phyloP scores from a whole-genome alignment of 2,113 vertebrate species.

The Glaucomys volans region DNA sequence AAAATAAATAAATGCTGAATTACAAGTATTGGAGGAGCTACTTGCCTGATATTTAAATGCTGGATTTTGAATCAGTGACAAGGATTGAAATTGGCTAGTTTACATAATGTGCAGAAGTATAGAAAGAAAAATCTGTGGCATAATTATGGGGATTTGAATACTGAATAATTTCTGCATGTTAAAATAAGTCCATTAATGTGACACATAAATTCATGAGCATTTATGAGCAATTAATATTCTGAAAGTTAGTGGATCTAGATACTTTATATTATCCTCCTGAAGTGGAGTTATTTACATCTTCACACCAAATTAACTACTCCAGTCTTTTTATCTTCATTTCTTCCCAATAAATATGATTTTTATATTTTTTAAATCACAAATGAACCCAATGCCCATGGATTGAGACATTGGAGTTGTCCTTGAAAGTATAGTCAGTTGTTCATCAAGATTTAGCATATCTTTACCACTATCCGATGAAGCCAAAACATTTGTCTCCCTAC shows the following conservation, averaged over 20 bases:
- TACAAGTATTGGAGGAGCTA: conserved; percentile 63
- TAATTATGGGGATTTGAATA: conserved; percentile 72
- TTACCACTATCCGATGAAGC: background rate
- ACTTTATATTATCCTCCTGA: background rate
- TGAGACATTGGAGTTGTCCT: background rate
- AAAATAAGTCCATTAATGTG: conserved; percentile 69
- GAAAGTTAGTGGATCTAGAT: conserved; percentile 25
- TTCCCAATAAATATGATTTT: conserved; percentile 34
- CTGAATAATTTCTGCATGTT: conserved; percentile 72
- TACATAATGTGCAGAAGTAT: conserved; percentile 64
- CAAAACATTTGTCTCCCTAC: background rate
- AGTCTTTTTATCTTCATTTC: background rate
- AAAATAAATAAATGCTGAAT: conserved; percentile 65
- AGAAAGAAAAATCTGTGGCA: conserved; percentile 46
- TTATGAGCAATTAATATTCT: conserved; percentile 74
- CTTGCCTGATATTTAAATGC: conserved; percentile 57
- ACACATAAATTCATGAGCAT: conserved; percentile 71
- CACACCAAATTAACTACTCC: background rate
- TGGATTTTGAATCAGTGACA: conserved; percentile 62
- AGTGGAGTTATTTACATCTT: background rate
- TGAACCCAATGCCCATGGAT: background rate
- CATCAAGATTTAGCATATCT: background rate
- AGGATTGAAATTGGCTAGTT: conserved; percentile 61
- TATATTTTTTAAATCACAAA: conserved; percentile 20
- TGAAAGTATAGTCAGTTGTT: background rate